Conservation (phyloP, 1,140 invertebrate species). For the Aphis gossypii region DNA sequence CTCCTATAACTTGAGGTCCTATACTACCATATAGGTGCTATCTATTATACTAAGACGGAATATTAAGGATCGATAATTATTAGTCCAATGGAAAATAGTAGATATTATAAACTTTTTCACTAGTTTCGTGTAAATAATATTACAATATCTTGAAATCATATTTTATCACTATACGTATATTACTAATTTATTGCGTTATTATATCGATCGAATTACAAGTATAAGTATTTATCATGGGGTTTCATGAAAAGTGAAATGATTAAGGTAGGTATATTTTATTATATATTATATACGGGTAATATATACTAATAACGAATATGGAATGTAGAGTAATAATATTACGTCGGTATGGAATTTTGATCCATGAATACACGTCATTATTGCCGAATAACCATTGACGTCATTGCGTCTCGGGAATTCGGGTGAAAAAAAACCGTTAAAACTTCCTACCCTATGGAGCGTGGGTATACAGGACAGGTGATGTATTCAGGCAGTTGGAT, state of each 20-base stretch:
- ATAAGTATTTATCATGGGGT: background rate
- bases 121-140: background rate
- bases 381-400: constrained; percentile 9
- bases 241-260: background rate
- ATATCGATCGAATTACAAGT: background rate
- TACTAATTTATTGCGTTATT: background rate
- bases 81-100: background rate
- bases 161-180: background rate
- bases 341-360: background rate
- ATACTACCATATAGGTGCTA: background rate
- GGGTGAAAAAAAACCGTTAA: constrained; percentile 32
- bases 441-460: constrained; percentile 11
- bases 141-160: background rate
- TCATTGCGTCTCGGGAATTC: background rate
- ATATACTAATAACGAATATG: background rate
- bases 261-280: background rate
- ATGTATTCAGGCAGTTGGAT: constrained; percentile 14
- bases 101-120: background rate
- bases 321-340: background rate
- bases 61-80: background rate
- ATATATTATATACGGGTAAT: background rate
- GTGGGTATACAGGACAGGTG: constrained; percentile 2
- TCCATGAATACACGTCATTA: background rate
- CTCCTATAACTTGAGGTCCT: too few relatives aligned
- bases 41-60: background rate